Evolutionary conservation across 2,113 vertebrate species (phyloP), one percentile per base, ranked within the genome.

Genomic region (Cottus gobio): DNA sequence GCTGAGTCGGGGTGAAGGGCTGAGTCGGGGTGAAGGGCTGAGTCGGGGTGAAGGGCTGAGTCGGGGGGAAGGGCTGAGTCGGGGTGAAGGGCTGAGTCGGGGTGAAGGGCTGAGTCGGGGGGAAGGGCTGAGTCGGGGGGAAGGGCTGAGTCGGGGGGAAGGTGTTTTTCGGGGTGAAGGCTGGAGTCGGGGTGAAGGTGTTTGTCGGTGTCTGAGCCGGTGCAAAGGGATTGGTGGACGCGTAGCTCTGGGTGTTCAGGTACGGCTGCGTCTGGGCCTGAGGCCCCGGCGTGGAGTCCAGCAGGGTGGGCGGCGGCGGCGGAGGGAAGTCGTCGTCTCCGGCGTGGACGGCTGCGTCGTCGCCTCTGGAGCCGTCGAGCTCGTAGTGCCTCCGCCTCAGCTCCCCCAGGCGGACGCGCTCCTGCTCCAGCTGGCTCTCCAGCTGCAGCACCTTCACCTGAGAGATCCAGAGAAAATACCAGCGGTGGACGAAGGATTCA

Each of bases 391-490:
- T 96, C 90, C 97, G 98, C 73, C 97, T 95, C 71, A 98, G 95
- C 76, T 96, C 97, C 3, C 98, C 97, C 71, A 99, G 93, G 16
- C 95, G 96, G 42, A 97, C 94, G 4, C 97, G 95, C 86, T 99
- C 97, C 86, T 96, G 97, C 79, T 97, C 96, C 87, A 99, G 89
- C 71, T 96, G 93, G 20, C 87, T 97, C 89, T 99, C 98, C 82
- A 99, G 94, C 93, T 98, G 97, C 77, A 99, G 91, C 39, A 99
- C 98, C 74, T 95, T 95, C 57, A 99, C 98, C 98, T 99, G 70
- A 26, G 34, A 62, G 31, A 67, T 24, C 28, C 42, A 82, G 16
- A 63, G 18, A 3, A 8, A 24, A 9, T 7, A 10, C 7, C 18
- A 50, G 2, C 7, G 20, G 20, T 7, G 22, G 22, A n/a, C 22